phyloP scores from a whole-genome alignment of 2,797 vertebrate species.

The Coilia nasus region DNA sequence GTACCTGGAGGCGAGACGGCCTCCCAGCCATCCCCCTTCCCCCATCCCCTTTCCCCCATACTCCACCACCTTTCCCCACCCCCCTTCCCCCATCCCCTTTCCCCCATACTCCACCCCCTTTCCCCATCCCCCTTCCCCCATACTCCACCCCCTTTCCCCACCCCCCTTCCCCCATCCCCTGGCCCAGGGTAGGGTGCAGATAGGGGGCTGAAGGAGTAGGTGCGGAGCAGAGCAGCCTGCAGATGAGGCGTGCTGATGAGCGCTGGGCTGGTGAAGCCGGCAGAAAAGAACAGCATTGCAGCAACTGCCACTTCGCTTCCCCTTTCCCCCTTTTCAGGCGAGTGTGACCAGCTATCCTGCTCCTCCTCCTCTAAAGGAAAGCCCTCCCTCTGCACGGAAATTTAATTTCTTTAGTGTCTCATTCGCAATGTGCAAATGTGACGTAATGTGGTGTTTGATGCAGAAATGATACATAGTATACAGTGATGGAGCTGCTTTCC shows the following conservation, averaged over 20 bases:
- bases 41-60: too few relatives aligned
- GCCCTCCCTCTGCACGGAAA: not conserved
- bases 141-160: not conserved
- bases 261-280: not conserved
- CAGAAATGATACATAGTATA: not conserved
- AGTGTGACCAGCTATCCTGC: not conserved
- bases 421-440: not conserved
- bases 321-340: not conserved
- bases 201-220: not conserved
- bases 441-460: not conserved
- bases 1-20: slow-evolving; percentile 20
- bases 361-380: not conserved
- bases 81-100: too few relatives aligned
- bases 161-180: too few relatives aligned
- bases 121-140: not conserved
- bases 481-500: not conserved
- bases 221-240: not conserved
- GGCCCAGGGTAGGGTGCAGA: not conserved
- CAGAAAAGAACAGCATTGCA: not conserved
- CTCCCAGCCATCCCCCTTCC: not conserved
- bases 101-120: too few relatives aligned
- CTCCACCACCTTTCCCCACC: too few relatives aligned
- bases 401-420: not conserved
- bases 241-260: not conserved
- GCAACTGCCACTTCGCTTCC: not conserved